Conservation (phyloP, 2,797 vertebrate genomes). For the Arnoldichthys spilopterus region DNA sequence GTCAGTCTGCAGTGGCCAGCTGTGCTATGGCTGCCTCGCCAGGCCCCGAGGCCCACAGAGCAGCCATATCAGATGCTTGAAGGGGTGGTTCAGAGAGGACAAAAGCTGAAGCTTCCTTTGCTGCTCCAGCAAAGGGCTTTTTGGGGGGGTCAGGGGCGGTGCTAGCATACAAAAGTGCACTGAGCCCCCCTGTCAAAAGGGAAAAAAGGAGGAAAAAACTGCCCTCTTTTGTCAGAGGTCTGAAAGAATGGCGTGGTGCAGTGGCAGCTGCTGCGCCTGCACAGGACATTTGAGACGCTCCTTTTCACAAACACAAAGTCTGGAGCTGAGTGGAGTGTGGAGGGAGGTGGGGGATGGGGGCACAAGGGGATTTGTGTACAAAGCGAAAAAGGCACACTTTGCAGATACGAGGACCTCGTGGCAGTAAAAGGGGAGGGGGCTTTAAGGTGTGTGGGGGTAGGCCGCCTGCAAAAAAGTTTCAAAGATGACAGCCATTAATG, state of each 20-base stretch:
- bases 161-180: slow-evolving; percentile 71
- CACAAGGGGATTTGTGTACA: slow-evolving; percentile 60
- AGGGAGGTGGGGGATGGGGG: slow-evolving; percentile 7
- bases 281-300: slow-evolving; percentile 74
- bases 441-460: slow-evolving; percentile 24
- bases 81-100: slow-evolving; percentile 56
- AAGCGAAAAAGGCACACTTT: slow-evolving; percentile 76
- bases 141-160: slow-evolving; percentile 48
- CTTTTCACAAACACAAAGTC: slow-evolving; percentile 77
- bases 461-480: slow-evolving; percentile 53
- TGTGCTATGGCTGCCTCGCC: slow-evolving; percentile 49
- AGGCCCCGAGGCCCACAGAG: slow-evolving; percentile 50
- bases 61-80: slow-evolving; percentile 68
- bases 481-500: slow-evolving; percentile 70
- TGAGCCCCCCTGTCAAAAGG: slow-evolving; percentile 59
- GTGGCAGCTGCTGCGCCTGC: slow-evolving; percentile 78
- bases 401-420: slow-evolving; percentile 64
- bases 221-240: slow-evolving; percentile 61
- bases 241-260: slow-evolving; percentile 73
- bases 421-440: slow-evolving; percentile 45
- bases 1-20: slow-evolving; percentile 57
- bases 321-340: slow-evolving; percentile 59
- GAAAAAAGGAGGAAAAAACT: slow-evolving; percentile 43
- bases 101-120: slow-evolving; percentile 72
- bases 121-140: slow-evolving; percentile 66